A percentile compares a stretch with the other conserved stretches of the same genome.
phyloP scores from a whole-genome alignment of 1,140 invertebrate species.

The Dufourea novaeangliae region DNA sequence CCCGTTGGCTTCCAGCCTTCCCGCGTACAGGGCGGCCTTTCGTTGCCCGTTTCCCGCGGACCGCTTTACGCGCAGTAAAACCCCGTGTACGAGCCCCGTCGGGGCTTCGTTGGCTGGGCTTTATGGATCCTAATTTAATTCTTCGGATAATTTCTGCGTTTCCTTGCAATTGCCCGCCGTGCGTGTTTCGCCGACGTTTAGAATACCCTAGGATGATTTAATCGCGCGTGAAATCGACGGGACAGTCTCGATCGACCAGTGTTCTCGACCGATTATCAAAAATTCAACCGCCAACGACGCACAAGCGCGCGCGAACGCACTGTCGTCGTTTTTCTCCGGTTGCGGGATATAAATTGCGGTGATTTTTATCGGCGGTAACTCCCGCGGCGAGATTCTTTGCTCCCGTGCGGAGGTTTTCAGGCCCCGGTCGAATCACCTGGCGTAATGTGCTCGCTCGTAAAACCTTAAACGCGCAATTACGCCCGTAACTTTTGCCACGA shows the following conservation, averaged over 20 bases:
- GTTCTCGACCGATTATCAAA: not conserved
- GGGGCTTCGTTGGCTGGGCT: slow-evolving; percentile 16
- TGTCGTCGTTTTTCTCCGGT: not conserved
- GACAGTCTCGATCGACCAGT: not conserved
- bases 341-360: slow-evolving; percentile 14
- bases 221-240: slow-evolving; percentile 36
- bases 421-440: slow-evolving; percentile 11
- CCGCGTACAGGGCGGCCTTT: not conserved
- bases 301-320: too few species aligned
- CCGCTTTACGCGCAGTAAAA: slow-evolving; percentile 52
- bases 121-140: slow-evolving; percentile 49
- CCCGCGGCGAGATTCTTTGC: not conserved
- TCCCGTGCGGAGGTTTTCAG: not conserved
- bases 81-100: too few species aligned
- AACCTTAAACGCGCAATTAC: slow-evolving; percentile 34
- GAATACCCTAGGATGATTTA: slow-evolving; percentile 19
- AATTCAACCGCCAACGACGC: too few species aligned
- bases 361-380: slow-evolving; percentile 33
- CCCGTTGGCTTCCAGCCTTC: slow-evolving; percentile 46
- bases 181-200: not conserved
- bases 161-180: slow-evolving; percentile 2
- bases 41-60: slow-evolving; percentile 5
- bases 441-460: slow-evolving; percentile 34
- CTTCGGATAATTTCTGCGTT: slow-evolving; percentile 24
- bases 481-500: not conserved